Percentiles rank a stretch among this genome's conserved stretches.
Evolutionary conservation across 2,113 vertebrate genomes (phyloP).

Genomic region (Merops nubicus): DNA sequence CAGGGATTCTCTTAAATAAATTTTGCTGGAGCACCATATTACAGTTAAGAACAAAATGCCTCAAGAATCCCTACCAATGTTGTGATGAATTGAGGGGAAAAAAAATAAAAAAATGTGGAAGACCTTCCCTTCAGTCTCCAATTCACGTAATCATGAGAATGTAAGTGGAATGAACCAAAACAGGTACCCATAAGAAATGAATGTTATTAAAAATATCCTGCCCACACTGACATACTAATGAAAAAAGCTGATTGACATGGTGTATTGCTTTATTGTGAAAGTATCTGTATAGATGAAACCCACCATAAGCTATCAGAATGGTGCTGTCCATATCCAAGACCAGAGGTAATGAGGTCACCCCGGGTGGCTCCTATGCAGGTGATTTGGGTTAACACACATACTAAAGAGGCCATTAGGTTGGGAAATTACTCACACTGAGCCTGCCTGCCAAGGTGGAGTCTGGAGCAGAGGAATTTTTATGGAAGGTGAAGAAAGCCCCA

Average conservation of each 20-base stretch:
- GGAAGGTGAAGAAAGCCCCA: not conserved
- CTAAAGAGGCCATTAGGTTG: not conserved
- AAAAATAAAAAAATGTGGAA: not conserved
- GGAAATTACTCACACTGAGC: not conserved
- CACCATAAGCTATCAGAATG: not conserved
- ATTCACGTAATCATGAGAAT: not conserved
- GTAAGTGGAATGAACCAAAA: conserved; percentile 16
- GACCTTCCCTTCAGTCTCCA: not conserved
- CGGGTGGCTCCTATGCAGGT: not conserved
- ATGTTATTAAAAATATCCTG: conserved; percentile 31
- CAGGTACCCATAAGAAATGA: conserved; percentile 36
- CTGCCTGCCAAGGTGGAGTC: not conserved
- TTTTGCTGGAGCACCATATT: not conserved
- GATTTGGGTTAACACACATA: not conserved
- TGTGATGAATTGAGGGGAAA: not conserved
- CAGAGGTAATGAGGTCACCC: conserved; percentile 15
- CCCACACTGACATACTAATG: conserved; percentile 28
- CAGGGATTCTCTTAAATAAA: not conserved
- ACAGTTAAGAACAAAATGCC: not conserved
- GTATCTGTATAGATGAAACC: not conserved
- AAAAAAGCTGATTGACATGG: conserved; percentile 32
- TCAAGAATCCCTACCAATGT: not conserved
- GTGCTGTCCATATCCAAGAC: conserved; percentile 17
- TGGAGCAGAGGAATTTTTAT: not conserved
- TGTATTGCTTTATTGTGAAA: conserved; percentile 31